These are phyloP conservation scores for Galerucella pusilla DNA, from an alignment of 2,888 invertebrate species.

Conservation along the genomic window DNA sequence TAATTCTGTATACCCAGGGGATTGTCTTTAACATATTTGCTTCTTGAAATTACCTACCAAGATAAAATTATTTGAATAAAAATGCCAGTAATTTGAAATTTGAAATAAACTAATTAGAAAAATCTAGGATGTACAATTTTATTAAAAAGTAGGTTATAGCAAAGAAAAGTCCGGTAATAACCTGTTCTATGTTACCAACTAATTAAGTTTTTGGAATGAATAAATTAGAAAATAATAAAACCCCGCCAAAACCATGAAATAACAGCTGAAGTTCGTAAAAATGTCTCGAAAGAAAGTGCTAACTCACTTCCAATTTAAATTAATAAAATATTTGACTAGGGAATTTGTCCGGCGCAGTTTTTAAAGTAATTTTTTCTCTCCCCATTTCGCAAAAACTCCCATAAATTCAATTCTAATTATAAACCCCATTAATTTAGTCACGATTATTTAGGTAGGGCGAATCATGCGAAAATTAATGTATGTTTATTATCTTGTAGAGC, in stretches of 20 bases:
- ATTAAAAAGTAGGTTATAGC: no score
- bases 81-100: no score
- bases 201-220: not conserved
- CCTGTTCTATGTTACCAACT: not conserved
- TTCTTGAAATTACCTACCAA: no score
- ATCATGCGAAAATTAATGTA: no score
- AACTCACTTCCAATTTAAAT: not conserved
- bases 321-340: constrained; percentile 1
- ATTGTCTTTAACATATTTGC: no score
- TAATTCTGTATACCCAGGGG: no score
- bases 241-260: not conserved
- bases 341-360: not conserved
- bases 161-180: no score
- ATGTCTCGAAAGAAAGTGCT: not conserved
- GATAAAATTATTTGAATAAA: no score
- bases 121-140: not conserved
- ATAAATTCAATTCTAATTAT: not conserved
- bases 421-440: not conserved
- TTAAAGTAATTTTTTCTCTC: not conserved
- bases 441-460: no score
- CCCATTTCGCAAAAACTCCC: not conserved
- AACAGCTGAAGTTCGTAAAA: not conserved
- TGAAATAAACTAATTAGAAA: no score
- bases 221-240: constrained; percentile 2
- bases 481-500: no score